A percentile compares a stretch with the other conserved stretches of the same genome.
Evolutionary conservation across 1,140 invertebrate genomes (phyloP).

Genomic region (Drosophila erecta): DNA sequence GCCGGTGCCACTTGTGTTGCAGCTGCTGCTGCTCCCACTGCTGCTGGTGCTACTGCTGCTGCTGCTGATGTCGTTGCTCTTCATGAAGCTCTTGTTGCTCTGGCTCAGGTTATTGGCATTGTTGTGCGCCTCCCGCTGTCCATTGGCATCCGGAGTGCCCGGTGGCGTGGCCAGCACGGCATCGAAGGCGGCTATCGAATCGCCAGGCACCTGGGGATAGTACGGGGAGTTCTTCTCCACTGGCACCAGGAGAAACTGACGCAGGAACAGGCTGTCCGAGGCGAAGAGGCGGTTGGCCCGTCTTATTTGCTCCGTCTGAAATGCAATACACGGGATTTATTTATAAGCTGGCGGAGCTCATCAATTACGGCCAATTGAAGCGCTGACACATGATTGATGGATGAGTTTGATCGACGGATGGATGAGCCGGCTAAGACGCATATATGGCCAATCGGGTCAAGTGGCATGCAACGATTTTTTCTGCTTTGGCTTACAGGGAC

Average conservation of each 20-base stretch:
- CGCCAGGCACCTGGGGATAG: constrained; percentile 85
- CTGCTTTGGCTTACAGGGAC: constrained; percentile 9
- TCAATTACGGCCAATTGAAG: constrained; percentile 62
- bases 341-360: constrained; percentile 24
- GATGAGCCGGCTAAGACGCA: constrained; percentile 16
- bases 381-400: constrained; percentile 47
- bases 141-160: constrained; percentile 64
- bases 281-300: constrained; percentile 94
- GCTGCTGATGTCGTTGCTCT: constrained; percentile 57
- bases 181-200: constrained; percentile 47
- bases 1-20: constrained; percentile 52
- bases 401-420: constrained; percentile 38
- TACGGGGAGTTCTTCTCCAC: constrained; percentile 87
- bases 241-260: constrained; percentile 92
- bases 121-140: constrained; percentile 63
- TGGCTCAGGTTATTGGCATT: constrained; percentile 65
- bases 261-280: constrained; percentile 94
- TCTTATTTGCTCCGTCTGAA: constrained; percentile 95
- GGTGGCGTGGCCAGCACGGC: constrained; percentile 59
- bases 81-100: constrained; percentile 49
- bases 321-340: constrained; percentile 16
- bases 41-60: constrained; percentile 56
- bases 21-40: constrained; percentile 63
- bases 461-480: constrained; percentile 9
- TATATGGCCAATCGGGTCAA: constrained; percentile 41